Percentiles rank a stretch among this genome's conserved stretches.
phyloP scores from a whole-genome alignment of 2,888 invertebrate genomes.

The Protodeltote pygarga region DNA sequence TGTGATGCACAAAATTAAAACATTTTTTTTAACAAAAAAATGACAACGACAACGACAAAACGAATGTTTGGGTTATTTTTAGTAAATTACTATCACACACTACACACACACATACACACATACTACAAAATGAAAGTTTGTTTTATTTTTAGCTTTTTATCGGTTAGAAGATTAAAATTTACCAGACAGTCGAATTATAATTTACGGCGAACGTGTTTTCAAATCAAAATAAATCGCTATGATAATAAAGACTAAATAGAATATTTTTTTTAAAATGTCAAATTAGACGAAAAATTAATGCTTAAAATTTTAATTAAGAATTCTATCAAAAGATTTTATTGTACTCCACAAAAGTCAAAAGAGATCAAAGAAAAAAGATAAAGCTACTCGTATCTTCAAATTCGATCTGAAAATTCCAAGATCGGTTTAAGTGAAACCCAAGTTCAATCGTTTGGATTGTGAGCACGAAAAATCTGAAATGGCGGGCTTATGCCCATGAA shows the following conservation, averaged over 20 bases:
- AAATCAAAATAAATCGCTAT: conserved; percentile 39
- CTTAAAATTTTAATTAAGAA: conserved; percentile 26
- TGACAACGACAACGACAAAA: too few species aligned
- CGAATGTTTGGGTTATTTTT: too few species aligned
- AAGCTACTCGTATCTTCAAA: conserved; percentile 27
- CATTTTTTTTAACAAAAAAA: too few species aligned
- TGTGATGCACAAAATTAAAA: too few species aligned
- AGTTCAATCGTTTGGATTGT: conserved; percentile 34
- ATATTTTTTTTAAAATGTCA: conserved; percentile 29
- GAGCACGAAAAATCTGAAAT: conserved; percentile 30
- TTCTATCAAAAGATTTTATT: conserved; percentile 34
- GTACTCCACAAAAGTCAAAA: conserved; percentile 29
- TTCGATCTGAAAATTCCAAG: conserved; percentile 16
- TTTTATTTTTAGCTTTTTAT: conserved; percentile 42
- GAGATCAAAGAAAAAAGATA: conserved; percentile 40
- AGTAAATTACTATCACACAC: too few species aligned
- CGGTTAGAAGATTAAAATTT: too few species aligned
- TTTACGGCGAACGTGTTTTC: conserved; percentile 28
- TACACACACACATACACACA: conserved; percentile 17
- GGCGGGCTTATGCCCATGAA: conserved; percentile 28
- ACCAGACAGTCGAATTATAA: neutral
- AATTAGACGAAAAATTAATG: conserved; percentile 37
- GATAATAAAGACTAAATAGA: conserved; percentile 34
- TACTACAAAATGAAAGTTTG: conserved; percentile 14
- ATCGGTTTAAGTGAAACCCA: conserved; percentile 10